Evolutionary conservation across 2,888 invertebrate genomes (phyloP).

Genomic region (Eulithis prunata): DNA sequence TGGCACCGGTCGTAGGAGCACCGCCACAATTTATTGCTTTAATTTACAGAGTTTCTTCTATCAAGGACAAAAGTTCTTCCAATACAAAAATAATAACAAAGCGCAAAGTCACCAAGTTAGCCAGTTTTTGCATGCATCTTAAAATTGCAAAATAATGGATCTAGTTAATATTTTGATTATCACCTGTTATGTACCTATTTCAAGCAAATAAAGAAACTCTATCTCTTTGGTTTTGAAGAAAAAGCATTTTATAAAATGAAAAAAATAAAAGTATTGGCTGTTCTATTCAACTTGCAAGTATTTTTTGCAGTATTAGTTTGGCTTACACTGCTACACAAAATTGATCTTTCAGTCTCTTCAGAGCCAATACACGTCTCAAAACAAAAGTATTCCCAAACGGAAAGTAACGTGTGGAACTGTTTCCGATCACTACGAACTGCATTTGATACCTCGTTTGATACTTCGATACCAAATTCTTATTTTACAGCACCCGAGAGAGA

Average conservation of each 20-base stretch:
- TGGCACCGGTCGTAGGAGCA: constrained; percentile 30
- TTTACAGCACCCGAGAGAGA: constrained; percentile 20
- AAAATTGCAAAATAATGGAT: no score
- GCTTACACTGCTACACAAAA: not conserved
- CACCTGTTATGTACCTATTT: no score
- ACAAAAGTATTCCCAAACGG: constrained; percentile 23
- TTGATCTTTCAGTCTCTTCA: constrained; percentile 1
- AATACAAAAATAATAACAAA: not conserved
- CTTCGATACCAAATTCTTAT: constrained; percentile 17
- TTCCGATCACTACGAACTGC: constrained; percentile 24
- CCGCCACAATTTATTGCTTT: constrained; percentile 31
- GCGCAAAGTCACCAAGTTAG: no score
- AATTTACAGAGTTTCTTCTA: constrained; percentile 22
- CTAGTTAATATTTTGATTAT: no score
- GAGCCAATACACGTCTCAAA: constrained; percentile 4
- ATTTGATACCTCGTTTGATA: constrained; percentile 15
- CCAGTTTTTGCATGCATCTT: no score
- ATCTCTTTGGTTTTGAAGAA: no score
- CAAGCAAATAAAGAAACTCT: no score
- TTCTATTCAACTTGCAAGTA: not conserved
- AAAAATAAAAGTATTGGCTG: not conserved
- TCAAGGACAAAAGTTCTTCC: constrained; percentile 1
- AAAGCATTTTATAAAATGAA: no score
- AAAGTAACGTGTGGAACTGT: constrained; percentile 17
- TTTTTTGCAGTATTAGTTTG: not conserved